Evolutionary conservation across 2,888 invertebrate species (phyloP).

Genomic region (Cephus pulcher): DNA sequence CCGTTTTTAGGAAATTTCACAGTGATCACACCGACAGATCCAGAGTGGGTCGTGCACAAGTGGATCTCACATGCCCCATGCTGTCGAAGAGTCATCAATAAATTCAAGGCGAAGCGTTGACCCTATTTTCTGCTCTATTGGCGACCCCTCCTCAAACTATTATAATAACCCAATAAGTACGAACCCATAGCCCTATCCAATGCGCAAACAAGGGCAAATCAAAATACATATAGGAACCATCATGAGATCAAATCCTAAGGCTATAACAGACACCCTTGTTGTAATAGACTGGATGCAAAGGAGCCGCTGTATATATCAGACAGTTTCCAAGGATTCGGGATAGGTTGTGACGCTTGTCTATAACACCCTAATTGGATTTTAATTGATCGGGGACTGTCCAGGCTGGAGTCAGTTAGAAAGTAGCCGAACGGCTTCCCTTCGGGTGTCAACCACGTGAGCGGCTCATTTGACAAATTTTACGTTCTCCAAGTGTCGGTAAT

Average conservation of each 20-base stretch:
- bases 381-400: conserved; percentile 9
- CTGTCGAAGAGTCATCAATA: neutral
- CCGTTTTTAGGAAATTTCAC: neutral
- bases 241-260: neutral
- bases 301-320: neutral
- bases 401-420: neutral
- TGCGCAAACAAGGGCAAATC: neutral
- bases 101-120: neutral
- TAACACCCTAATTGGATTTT: conserved; percentile 31
- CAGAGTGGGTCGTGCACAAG: neutral
- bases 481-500: neutral
- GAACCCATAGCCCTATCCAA: neutral
- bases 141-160: neutral
- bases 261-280: neutral
- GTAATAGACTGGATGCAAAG: neutral
- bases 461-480: neutral
- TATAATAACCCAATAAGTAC: neutral
- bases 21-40: neutral
- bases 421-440: neutral
- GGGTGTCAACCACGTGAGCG: neutral
- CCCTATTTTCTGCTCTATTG: neutral
- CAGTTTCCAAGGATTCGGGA: neutral
- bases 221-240: neutral
- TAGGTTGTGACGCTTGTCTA: conserved; percentile 24
- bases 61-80: neutral